Percentiles rank a stretch among this genome's conserved stretches.
phyloP scores from a whole-genome alignment of 1,140 invertebrate genomes.

The Schlechtendalia chinensis region DNA sequence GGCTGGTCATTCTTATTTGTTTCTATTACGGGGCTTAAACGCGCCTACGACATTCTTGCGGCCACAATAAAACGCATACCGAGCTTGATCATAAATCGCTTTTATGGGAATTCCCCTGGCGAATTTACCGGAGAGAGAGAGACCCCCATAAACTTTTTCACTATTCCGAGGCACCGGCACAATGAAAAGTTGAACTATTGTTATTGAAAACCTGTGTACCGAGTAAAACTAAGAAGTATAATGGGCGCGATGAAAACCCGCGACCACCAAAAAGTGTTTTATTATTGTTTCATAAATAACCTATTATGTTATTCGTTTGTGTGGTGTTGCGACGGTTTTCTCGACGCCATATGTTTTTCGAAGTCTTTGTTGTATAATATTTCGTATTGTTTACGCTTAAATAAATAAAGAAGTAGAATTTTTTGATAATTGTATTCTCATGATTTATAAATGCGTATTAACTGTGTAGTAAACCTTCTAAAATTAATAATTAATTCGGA shows the following conservation, averaged over 20 bases:
- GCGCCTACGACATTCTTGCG: constrained; percentile 41
- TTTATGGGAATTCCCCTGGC: constrained; percentile 46
- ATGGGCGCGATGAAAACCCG: too few relatives aligned
- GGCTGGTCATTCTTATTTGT: constrained; percentile 46
- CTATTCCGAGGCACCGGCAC: not conserved
- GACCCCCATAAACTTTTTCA: constrained; percentile 31
- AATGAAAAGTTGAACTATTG: constrained; percentile 14
- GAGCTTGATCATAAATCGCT: constrained; percentile 42
- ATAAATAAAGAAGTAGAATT: too few relatives aligned
- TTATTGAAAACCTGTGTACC: constrained; percentile 5
- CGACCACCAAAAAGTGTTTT: too few relatives aligned
- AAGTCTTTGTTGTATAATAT: too few relatives aligned
- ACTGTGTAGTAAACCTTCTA: too few relatives aligned
- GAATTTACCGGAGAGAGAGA: constrained; percentile 30
- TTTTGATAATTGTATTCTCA: too few relatives aligned
- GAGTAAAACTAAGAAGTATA: not conserved
- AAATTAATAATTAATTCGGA: not conserved
- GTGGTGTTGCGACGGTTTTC: too few relatives aligned
- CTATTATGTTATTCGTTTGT: too few relatives aligned
- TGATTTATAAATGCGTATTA: too few relatives aligned
- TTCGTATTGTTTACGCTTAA: too few relatives aligned
- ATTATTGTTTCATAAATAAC: too few relatives aligned
- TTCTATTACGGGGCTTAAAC: constrained; percentile 47
- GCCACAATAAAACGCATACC: constrained; percentile 46
- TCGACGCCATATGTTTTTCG: too few relatives aligned